A percentile compares a stretch with the other conserved stretches of the same genome.
phyloP scores from a whole-genome alignment of 2,888 invertebrate genomes.

The Xylota sylvarum region DNA sequence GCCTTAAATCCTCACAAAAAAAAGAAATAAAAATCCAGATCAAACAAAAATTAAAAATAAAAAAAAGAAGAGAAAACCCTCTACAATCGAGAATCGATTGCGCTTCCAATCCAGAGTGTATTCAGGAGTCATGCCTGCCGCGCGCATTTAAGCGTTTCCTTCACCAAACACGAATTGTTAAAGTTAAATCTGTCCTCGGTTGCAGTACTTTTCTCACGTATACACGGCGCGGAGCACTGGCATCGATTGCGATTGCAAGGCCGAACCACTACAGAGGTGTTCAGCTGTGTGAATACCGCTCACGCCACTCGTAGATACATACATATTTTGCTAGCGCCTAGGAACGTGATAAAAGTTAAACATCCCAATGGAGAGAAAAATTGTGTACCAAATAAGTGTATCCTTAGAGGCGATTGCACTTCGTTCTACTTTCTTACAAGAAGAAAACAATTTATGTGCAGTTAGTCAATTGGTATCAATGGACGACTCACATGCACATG shows the following conservation, averaged over 20 bases:
- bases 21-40: slow-evolving; percentile 35
- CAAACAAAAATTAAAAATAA: slow-evolving; percentile 17
- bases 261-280: slow-evolving; percentile 6
- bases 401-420: slow-evolving; percentile 6
- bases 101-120: slow-evolving; percentile 41
- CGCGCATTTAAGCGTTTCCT: slow-evolving; percentile 49
- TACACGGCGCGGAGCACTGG: slow-evolving; percentile 22
- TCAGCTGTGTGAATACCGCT: slow-evolving; percentile 35
- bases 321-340: slow-evolving; percentile 46
- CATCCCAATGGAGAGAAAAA: slow-evolving; percentile 56
- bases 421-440: slow-evolving; percentile 21
- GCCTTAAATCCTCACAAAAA: slow-evolving; percentile 16
- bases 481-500: not conserved
- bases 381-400: slow-evolving; percentile 45
- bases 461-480: slow-evolving; percentile 42
- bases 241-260: slow-evolving; percentile 49
- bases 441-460: slow-evolving; percentile 43
- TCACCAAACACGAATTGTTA: slow-evolving; percentile 59
- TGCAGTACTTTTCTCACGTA: slow-evolving; percentile 54
- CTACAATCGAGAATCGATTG: slow-evolving; percentile 60
- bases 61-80: not conserved
- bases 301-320: not conserved
- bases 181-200: slow-evolving; percentile 60
- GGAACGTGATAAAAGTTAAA: slow-evolving; percentile 71
- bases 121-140: slow-evolving; percentile 37